Base-by-base conservation (phyloP, 2,113 vertebrate species). In the Poecilia latipinna region DNA sequence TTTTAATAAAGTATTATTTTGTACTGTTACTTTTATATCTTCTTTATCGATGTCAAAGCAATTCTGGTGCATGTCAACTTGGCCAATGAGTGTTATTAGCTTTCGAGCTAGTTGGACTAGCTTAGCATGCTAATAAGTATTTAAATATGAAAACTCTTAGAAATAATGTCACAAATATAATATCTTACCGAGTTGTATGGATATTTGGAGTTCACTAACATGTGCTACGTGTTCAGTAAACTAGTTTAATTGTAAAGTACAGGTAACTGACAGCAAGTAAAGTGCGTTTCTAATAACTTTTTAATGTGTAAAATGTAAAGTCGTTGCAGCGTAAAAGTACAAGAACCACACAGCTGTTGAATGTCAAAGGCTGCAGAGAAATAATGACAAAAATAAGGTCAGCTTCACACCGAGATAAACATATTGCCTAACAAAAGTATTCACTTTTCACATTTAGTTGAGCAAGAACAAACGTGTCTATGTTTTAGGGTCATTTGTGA, bases 61-160 rank as follows among this genome's bases (percentile, higher is more conserved):
- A 1, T 3, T 69, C 4, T 7, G 4, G 28, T 3, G 3, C 65
- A 62, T 63, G 69, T 1, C 17, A 79, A 12, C 48, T 15, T 61
- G 13, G 64, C 32, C 5, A 32, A 77, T n/a, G 61, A 8, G 60
- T 48, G 68, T 54, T 17, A 74, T 28, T 88, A 82, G 68, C 79
- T 13, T 19, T 61, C n/a, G 12, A 70, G 87, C 80, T 88, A 85
- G 79, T 75, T 31, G 19, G 3, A 32, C 7, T 78, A 73, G 80
- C 74, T 0, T 81, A 85, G 77, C 90, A 78, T 82, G 87, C 86
- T 90, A 89, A 81, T 69, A 31, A 62, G 24, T 42, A 3, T 24
- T 57, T 33, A 65, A 29, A 72, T 31, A 31, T 44, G 22, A 31
- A 65, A 88, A 78, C 48, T 37, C 37, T 17, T 12, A 31, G 1